Evolutionary conservation across 2,113 vertebrate species (phyloP), one percentile per base, ranked within the genome.

Genomic region (Oryzias javanicus): DNA sequence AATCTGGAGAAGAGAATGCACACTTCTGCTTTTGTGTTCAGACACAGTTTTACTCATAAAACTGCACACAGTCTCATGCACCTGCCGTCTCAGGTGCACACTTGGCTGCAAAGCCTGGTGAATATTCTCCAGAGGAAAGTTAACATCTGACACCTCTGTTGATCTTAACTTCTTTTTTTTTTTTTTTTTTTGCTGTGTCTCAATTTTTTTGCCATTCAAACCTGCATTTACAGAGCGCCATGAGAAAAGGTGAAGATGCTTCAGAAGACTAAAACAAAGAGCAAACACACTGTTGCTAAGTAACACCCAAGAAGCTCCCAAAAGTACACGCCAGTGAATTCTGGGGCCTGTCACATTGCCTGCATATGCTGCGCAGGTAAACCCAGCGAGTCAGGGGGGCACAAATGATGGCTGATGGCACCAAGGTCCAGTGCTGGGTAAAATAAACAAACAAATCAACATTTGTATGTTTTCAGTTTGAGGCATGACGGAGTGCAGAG

Each of bases 231-330:
- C 60, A 53, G 18, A 50, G 29, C 49, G 40, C 24, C 66, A 51
- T 1, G 4, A 17, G 2, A 55, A 53, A 61, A 63, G 29, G 20
- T 14, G 64, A 25, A 5, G 55, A 41, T 60, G 60, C 42, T 72
- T 76, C 42, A 80, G 75, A 84, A 89, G 76, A 65, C 76, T 60
- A 64, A 78, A 70, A 74, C 72, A 25, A 57, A 64, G 68, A 65
- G 58, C 63, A 67, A 79, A 74, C 65, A 72, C 74, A 45, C 49
- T 3, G 85, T 90, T 90, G 89, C 90, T 87, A 88, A 80, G 89
- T 78, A 90, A 91, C 90, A 45, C 73, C 69, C 73, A 67, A 56
- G 49, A 79, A 82, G 82, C 79, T 79, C 84, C 82, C 85, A 48
- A 24, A 83, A 80, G 85, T 59, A 67, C 74, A 63, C 67, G 82